These are phyloP conservation scores for Pilophorus perplexus DNA, from an alignment of 2,888 invertebrate species.

Conservation along the genomic window DNA sequence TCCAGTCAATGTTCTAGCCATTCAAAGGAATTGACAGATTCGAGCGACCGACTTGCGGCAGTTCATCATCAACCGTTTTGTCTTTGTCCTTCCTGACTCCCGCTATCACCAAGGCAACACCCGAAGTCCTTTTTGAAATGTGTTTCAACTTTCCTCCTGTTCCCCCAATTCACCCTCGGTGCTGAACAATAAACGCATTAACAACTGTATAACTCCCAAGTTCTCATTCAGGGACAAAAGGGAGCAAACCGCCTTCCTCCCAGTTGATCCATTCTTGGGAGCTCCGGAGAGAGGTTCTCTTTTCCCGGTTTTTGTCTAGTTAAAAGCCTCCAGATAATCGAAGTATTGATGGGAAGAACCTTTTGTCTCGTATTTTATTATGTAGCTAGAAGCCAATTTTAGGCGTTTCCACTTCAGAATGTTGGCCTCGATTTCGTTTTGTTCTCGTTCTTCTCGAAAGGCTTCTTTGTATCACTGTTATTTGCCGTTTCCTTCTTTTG, in stretches of 20 bases:
- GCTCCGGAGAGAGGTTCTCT: constrained; percentile 15
- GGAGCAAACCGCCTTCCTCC: constrained; percentile 2
- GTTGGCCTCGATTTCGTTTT: constrained; percentile 2
- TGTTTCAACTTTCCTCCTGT: constrained; percentile 28
- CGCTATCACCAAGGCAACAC: constrained; percentile 22
- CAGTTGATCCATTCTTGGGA: constrained; percentile 37
- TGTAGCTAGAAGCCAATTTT: constrained; percentile 9
- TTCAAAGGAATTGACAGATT: no score
- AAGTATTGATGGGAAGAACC: constrained; percentile 30
- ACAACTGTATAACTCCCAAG: constrained; percentile 37
- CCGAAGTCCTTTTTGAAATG: constrained; percentile 2
- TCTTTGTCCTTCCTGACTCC: constrained; percentile 15
- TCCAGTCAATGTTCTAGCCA: no score
- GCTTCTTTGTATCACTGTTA: no score
- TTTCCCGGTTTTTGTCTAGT: constrained; percentile 30
- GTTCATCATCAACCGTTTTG: constrained; percentile 26
- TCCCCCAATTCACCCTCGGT: not conserved
- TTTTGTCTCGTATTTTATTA: constrained; percentile 22
- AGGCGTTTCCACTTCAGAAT: constrained; percentile 4
- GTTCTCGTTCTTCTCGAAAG: no score
- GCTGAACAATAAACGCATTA: constrained; percentile 39
- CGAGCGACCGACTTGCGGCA: constrained; percentile 14
- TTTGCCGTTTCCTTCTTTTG: no score
- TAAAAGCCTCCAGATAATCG: constrained; percentile 33
- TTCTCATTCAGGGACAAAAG: constrained; percentile 24